Conservation (phyloP, 2,888 invertebrate species). For the Meteorus cinctellus region DNA sequence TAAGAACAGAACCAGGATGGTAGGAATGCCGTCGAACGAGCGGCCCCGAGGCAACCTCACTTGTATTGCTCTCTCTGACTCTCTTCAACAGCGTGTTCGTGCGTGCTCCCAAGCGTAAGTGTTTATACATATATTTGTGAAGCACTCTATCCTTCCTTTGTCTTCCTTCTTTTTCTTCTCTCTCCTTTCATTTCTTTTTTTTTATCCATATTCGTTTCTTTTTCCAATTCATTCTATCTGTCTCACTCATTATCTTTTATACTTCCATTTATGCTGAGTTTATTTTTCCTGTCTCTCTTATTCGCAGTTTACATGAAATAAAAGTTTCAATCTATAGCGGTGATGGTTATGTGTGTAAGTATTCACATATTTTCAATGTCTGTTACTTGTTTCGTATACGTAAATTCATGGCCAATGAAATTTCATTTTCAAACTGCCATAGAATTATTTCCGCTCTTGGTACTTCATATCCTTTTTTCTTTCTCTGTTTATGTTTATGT, state of each 20-base stretch:
- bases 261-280: not conserved
- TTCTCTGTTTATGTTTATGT: not conserved
- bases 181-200: constrained; percentile 29
- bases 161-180: constrained; percentile 44
- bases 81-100: constrained; percentile 22
- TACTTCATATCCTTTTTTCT: not conserved
- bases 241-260: not conserved
- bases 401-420: constrained; percentile 31
- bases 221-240: constrained; percentile 16
- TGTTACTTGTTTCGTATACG: constrained; percentile 10
- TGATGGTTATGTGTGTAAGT: no score
- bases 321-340: no score
- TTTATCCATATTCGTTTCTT: not conserved
- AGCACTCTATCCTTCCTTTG: constrained; percentile 45
- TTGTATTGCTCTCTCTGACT: not conserved
- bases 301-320: not conserved
- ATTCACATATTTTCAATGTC: not conserved
- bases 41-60: constrained; percentile 55
- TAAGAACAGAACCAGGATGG: constrained; percentile 55
- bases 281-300: constrained; percentile 3
- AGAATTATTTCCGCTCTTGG: constrained; percentile 26
- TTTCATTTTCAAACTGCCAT: constrained; percentile 22
- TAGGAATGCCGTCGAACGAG: constrained; percentile 73
- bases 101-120: constrained; percentile 47
- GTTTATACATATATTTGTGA: constrained; percentile 34